A percentile compares a stretch with the other conserved stretches of the same genome.
Evolutionary conservation across 2,888 invertebrate species (phyloP).

Genomic region (Digitonthophagus gazella): DNA sequence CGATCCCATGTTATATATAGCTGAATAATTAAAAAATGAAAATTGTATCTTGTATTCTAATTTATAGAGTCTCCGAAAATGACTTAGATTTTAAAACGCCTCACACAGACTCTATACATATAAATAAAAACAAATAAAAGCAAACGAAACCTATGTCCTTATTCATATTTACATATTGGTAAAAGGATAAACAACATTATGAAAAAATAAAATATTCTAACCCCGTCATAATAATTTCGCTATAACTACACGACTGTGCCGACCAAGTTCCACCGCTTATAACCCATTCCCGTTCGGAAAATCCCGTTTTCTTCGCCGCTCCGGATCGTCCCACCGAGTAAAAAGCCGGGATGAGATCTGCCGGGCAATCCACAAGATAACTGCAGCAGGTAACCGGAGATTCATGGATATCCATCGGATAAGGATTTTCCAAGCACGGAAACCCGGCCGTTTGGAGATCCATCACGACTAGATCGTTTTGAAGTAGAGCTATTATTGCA

Average conservation of each 20-base stretch:
- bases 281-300: constrained; percentile 94
- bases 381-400: constrained; percentile 96
- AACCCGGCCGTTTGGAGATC: constrained; percentile 94
- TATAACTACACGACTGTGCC: constrained; percentile 92
- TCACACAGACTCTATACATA: too few relatives aligned
- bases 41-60: too few relatives aligned
- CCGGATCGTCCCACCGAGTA: constrained; percentile 86
- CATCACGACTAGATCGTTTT: constrained; percentile 97
- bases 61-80: too few relatives aligned
- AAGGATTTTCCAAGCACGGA: constrained; percentile 98
- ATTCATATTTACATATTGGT: too few relatives aligned
- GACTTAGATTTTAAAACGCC: too few relatives aligned
- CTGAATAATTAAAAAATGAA: too few relatives aligned
- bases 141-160: too few relatives aligned
- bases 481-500: constrained; percentile 94
- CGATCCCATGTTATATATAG: too few relatives aligned
- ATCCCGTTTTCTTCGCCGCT: constrained; percentile 73
- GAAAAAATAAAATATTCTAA: constrained; percentile 42
- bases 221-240: constrained; percentile 99
- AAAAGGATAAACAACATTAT: too few relatives aligned
- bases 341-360: constrained; percentile 96
- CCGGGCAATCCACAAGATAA: constrained; percentile 97
- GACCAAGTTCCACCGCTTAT: constrained; percentile 96
- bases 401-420: constrained; percentile 99
- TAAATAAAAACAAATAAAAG: too few relatives aligned